A percentile compares a stretch with the other conserved stretches of the same genome.
phyloP scores from a whole-genome alignment of 2,888 invertebrate species.

The Muscina levida region DNA sequence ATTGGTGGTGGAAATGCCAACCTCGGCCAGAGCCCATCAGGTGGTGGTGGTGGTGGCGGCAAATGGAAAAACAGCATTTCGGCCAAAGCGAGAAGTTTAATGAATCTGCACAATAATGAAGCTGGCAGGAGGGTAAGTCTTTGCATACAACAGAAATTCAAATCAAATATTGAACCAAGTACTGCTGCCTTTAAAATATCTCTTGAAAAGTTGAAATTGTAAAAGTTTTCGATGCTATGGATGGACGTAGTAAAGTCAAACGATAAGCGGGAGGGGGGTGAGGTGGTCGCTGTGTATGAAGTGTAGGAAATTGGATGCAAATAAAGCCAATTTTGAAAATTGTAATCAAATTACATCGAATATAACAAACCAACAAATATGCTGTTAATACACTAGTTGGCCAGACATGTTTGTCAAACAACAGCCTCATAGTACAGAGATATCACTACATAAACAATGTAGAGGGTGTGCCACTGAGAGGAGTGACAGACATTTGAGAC shows the following conservation, averaged over 20 bases:
- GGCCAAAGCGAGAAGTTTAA: constrained; percentile 87
- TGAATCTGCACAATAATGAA: constrained; percentile 99
- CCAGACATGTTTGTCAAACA: constrained; percentile 28
- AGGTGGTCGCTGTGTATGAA: neutral
- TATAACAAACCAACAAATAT: constrained; percentile 43
- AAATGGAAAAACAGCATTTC: constrained; percentile 73
- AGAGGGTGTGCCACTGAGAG: constrained; percentile 4
- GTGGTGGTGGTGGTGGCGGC: constrained; percentile 57
- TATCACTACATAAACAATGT: neutral
- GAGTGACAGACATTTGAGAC: no score
- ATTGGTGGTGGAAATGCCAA: constrained; percentile 32
- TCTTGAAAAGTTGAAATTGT: constrained; percentile 13
- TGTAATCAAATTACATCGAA: constrained; percentile 50
- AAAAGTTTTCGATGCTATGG: neutral
- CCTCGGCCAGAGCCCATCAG: constrained; percentile 18
- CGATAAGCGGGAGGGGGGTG: neutral
- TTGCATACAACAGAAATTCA: neutral
- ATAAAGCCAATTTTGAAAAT: constrained; percentile 46
- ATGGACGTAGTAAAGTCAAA: neutral
- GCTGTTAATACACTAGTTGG: constrained; percentile 36
- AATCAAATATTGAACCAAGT: constrained; percentile 26
- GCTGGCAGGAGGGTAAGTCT: constrained; percentile 94
- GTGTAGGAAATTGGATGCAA: constrained; percentile 27
- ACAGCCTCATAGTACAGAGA: neutral
- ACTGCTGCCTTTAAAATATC: no score